Evolutionary conservation across 2,888 invertebrate species (phyloP).

Genomic region (Amiota mariae): DNA sequence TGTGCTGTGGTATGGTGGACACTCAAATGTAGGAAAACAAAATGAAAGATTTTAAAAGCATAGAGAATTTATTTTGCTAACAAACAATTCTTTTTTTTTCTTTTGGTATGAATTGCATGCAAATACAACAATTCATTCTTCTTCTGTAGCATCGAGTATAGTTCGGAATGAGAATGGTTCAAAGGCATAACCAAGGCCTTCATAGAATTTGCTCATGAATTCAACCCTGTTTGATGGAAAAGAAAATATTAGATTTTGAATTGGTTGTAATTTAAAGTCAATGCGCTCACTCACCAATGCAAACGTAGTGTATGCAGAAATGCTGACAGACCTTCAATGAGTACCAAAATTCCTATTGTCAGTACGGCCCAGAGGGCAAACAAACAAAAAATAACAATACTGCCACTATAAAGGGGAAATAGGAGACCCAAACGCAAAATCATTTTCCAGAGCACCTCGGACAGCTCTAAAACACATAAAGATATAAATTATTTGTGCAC

Average conservation of each 20-base stretch:
- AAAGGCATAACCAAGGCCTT: constrained; percentile 87
- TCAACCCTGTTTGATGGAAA: constrained; percentile 85
- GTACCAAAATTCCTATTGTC: constrained; percentile 94
- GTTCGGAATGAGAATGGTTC: constrained; percentile 89
- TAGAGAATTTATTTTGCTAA: constrained; percentile 7
- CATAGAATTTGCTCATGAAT: constrained; percentile 96
- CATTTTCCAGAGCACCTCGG: constrained; percentile 95
- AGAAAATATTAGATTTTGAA: constrained; percentile 5
- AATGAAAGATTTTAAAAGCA: not conserved
- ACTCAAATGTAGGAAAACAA: not conserved
- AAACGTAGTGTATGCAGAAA: constrained; percentile 98
- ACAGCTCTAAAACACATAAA: constrained; percentile 77
- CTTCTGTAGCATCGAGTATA: constrained; percentile 78
- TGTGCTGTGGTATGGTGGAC: not conserved
- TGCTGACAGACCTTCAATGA: constrained; percentile 99
- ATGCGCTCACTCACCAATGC: constrained; percentile 83
- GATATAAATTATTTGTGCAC: not conserved
- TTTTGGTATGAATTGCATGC: constrained; percentile 38
- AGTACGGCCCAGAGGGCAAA: constrained; percentile 93
- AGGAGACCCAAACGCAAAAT: constrained; percentile 85
- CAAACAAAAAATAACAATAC: constrained; percentile 83
- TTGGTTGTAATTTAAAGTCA: not conserved
- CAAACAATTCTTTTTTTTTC: constrained; percentile 16
- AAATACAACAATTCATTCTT: constrained; percentile 47
- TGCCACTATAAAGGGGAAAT: constrained; percentile 79